A percentile compares a stretch with the other conserved stretches of the same genome.
Conservation (phyloP, 2,888 invertebrate species). For the Drosophila lutescens region DNA sequence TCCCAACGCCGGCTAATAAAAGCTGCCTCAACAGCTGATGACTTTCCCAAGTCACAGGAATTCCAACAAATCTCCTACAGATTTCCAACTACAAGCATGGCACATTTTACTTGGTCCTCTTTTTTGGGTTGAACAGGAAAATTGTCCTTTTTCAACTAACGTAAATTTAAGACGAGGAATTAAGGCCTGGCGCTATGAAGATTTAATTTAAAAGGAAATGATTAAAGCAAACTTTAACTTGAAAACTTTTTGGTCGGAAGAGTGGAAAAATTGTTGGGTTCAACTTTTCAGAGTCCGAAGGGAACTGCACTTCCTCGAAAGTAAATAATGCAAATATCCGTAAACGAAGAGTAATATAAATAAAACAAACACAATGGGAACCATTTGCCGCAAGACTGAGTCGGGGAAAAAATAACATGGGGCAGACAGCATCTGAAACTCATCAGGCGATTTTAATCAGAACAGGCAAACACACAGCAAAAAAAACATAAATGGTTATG, state of each 20-base stretch:
- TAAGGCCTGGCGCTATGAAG: background rate
- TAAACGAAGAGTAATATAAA: conserved; percentile 58
- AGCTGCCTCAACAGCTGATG: conserved; percentile 32
- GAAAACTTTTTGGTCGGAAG: background rate
- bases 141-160: conserved; percentile 7
- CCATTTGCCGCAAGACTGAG: conserved; percentile 48
- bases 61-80: conserved; percentile 22
- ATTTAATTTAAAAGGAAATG: background rate
- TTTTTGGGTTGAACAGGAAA: conserved; percentile 2
- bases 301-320: conserved; percentile 35
- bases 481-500: conserved; percentile 29
- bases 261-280: background rate
- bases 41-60: conserved; percentile 31
- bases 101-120: conserved; percentile 3
- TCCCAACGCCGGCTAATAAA: conserved; percentile 6
- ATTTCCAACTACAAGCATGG: conserved; percentile 29
- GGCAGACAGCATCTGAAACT: conserved; percentile 47
- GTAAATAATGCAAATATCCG: conserved; percentile 46
- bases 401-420: conserved; percentile 18
- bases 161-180: background rate
- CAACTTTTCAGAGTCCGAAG: background rate
- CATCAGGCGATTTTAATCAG: conserved; percentile 70
- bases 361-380: conserved; percentile 56
- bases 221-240: background rate
- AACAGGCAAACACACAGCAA: conserved; percentile 35